Evolutionary conservation across 2,888 invertebrate species (phyloP), one percentile per base, ranked within the genome.

Genomic region (Oegoconia quadripuncta): DNA sequence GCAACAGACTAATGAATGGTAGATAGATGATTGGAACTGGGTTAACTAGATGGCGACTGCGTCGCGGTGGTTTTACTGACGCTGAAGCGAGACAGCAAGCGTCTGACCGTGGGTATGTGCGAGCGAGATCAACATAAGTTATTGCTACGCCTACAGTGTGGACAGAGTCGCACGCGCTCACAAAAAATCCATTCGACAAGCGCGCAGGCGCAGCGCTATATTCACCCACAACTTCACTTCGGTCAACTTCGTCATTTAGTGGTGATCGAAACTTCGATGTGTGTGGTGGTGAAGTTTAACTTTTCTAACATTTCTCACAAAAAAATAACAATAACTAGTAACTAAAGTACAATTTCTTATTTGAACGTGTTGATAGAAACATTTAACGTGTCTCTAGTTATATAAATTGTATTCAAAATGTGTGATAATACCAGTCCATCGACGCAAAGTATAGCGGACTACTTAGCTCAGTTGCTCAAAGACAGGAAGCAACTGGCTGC

Each of bases 401-500:
- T 72, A 59, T 64, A 73, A 66, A 72, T 66, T 63, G 68, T 71
- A 78, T 68, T 75, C 79, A 88, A 77, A 78, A 88, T 88, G 88
- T 87, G 88, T 83, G 88, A 88, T 78, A 83, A 77, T 79, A 87
- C 74, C 78, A 86, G 74, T 83, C 91, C 92, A 71, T 95, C 94
- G 83, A 96, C 96, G 89, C 96, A 97, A 88, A 97, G 96, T 90
- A 96, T 97, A 91, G 97, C 99, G 89, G 99, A 99, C 91, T 99
- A 99, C 91, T 92, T 99, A 91, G 98, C 99, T 84, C 99, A 99
- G 91, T 93, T 99, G 90, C 93, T 99, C 84, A 99, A 99, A 93
- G 99, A 99, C 93, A 97, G 98, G 91, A 99, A 99, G 91, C 98
- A 99, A 91, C 92, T 99, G 86, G 97, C 97, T 76, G 98, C 98